phyloP scores from a whole-genome alignment of 2,888 invertebrate species.

The Nomada flava region DNA sequence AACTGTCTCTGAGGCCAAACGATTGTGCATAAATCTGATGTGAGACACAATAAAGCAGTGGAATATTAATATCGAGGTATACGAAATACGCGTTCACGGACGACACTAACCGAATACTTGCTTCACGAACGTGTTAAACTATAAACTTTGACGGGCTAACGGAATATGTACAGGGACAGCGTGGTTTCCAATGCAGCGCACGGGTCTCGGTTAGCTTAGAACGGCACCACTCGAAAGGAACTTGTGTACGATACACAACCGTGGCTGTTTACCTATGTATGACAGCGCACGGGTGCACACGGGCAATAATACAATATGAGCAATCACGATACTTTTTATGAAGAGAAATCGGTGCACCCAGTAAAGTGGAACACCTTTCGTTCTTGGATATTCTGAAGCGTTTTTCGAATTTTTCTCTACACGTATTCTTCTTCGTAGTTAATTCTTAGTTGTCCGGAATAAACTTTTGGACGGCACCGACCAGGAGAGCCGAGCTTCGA shows the following conservation, averaged over 20 bases:
- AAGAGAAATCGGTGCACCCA: too few relatives aligned
- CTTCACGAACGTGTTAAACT: slow-evolving; percentile 13
- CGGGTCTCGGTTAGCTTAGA: slow-evolving; percentile 37
- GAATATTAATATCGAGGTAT: slow-evolving; percentile 4
- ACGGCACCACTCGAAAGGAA: slow-evolving; percentile 34
- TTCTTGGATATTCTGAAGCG: too few relatives aligned
- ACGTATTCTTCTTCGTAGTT: neutral
- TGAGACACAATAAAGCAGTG: slow-evolving; percentile 6
- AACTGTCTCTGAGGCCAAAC: slow-evolving; percentile 14
- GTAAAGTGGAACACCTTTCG: too few relatives aligned
- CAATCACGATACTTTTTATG: slow-evolving; percentile 19
- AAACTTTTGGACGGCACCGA: slow-evolving; percentile 23
- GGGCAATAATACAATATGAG: slow-evolving; percentile 37
- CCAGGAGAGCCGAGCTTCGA: slow-evolving; percentile 62
- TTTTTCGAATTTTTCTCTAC: neutral
- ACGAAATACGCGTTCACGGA: neutral
- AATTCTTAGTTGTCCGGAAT: slow-evolving; percentile 17
- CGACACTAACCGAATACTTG: neutral
- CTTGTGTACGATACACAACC: slow-evolving; percentile 35
- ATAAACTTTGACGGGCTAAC: slow-evolving; percentile 35
- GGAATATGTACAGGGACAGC: slow-evolving; percentile 15
- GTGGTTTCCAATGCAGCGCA: slow-evolving; percentile 44
- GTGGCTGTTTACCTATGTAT: slow-evolving; percentile 57
- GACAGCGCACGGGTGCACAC: slow-evolving; percentile 14
- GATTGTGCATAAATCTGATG: slow-evolving; percentile 3